Evolutionary conservation across 2,113 vertebrate species (phyloP).

Genomic region (Maccullochella peelii): DNA sequence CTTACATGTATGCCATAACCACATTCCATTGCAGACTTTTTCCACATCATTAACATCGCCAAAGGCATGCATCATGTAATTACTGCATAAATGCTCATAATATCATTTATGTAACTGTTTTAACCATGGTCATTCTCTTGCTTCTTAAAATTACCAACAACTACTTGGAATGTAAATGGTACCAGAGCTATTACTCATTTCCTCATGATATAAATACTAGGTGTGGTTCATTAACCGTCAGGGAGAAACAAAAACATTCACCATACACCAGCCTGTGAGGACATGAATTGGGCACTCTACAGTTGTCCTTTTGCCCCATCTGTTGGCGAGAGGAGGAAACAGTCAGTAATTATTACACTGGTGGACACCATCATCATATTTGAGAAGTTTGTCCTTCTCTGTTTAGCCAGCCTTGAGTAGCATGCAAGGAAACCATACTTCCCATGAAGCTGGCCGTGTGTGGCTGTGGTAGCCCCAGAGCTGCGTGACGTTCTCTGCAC

Average conservation of each 20-base stretch:
- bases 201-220: constrained; percentile 21
- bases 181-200: constrained; percentile 36
- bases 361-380: constrained; percentile 18
- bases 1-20: constrained; percentile 58
- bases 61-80: constrained; percentile 72
- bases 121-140: constrained; percentile 69
- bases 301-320: constrained; percentile 82
- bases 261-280: constrained; percentile 25
- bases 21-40: constrained; percentile 73
- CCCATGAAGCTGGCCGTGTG: constrained; percentile 48
- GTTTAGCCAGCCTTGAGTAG: constrained; percentile 19
- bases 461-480: constrained; percentile 35
- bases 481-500: constrained; percentile 60
- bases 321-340: constrained; percentile 78
- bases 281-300: constrained; percentile 35
- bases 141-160: constrained; percentile 59
- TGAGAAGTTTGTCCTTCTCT: constrained; percentile 50
- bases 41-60: constrained; percentile 71
- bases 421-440: constrained; percentile 55
- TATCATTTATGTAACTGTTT: constrained; percentile 67
- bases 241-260: constrained; percentile 41
- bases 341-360: constrained; percentile 27
- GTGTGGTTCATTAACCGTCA: constrained; percentile 50
- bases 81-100: constrained; percentile 60
- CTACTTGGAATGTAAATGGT: not conserved